Evolutionary conservation across 2,888 invertebrate species (phyloP).

Genomic region (Polydesmus complanatus): DNA sequence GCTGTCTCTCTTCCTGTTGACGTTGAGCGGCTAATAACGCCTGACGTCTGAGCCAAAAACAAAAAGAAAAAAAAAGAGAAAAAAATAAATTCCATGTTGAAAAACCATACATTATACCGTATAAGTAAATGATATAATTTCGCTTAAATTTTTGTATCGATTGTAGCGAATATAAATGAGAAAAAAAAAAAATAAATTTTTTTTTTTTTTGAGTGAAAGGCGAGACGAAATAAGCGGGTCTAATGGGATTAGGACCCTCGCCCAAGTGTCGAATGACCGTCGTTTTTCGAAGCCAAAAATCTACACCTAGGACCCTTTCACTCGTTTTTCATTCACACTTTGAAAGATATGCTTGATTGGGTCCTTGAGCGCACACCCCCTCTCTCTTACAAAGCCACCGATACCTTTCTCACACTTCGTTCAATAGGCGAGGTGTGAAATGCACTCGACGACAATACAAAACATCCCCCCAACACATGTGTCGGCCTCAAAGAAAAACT

Average conservation of each 20-base stretch:
- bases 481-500: no score
- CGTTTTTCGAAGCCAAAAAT: neutral
- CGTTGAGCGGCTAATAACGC: conserved; percentile 43
- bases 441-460: conserved; percentile 4
- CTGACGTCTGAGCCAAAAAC: conserved; percentile 45
- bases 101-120: no score
- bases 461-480: neutral
- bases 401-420: conserved; percentile 10
- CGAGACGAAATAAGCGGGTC: neutral
- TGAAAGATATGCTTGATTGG: neutral
- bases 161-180: neutral
- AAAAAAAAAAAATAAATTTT: conserved; percentile 2
- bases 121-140: no score
- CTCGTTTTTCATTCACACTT: neutral
- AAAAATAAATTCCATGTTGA: neutral
- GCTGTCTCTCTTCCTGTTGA: conserved; percentile 29
- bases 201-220: neutral
- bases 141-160: no score
- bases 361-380: neutral
- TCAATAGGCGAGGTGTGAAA: conserved; percentile 15
- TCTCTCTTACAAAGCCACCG: neutral
- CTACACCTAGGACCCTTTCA: no score
- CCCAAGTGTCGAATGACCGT: neutral
- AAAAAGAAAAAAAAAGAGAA: neutral
- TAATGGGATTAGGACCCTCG: neutral